A percentile compares a stretch with the other conserved stretches of the same genome.
phyloP scores from a whole-genome alignment of 2,797 vertebrate genomes.

The Acipenser transmontanus region DNA sequence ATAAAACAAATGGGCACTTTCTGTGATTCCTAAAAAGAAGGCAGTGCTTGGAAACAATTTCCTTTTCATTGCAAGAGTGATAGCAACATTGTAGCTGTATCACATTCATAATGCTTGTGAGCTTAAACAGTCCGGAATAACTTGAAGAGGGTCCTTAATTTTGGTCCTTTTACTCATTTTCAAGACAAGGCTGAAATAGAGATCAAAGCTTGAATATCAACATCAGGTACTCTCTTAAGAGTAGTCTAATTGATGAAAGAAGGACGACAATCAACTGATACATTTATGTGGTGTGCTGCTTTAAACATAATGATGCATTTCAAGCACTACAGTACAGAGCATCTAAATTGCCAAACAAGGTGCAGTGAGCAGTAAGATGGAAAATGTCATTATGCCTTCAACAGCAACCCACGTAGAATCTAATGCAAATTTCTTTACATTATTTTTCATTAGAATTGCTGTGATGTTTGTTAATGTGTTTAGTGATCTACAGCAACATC shows the following conservation, averaged over 20 bases:
- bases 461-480: too few species aligned
- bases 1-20: too few species aligned
- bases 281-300: constrained; percentile 43
- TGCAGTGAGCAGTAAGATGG: constrained; percentile 46
- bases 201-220: constrained; percentile 20
- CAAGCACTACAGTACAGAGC: constrained; percentile 39
- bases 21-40: too few species aligned
- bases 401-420: constrained; percentile 41
- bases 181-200: constrained; percentile 3
- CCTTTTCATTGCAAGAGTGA: too few species aligned
- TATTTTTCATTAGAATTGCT: too few species aligned
- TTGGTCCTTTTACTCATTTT: too few species aligned
- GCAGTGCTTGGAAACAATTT: too few species aligned
- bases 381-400: constrained; percentile 57
- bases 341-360: constrained; percentile 38
- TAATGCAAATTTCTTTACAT: constrained; percentile 27
- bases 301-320: constrained; percentile 58
- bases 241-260: constrained; percentile 43
- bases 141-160: too few species aligned
- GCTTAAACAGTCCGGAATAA: too few species aligned
- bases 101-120: too few species aligned
- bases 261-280: constrained; percentile 45
- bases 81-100: too few species aligned
- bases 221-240: constrained; percentile 57
- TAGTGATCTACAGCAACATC: too few species aligned